Percentiles rank a stretch among this genome's conserved stretches.
Conservation (phyloP, 2,797 vertebrate species). For the Pipistrellus pygmaeus region DNA sequence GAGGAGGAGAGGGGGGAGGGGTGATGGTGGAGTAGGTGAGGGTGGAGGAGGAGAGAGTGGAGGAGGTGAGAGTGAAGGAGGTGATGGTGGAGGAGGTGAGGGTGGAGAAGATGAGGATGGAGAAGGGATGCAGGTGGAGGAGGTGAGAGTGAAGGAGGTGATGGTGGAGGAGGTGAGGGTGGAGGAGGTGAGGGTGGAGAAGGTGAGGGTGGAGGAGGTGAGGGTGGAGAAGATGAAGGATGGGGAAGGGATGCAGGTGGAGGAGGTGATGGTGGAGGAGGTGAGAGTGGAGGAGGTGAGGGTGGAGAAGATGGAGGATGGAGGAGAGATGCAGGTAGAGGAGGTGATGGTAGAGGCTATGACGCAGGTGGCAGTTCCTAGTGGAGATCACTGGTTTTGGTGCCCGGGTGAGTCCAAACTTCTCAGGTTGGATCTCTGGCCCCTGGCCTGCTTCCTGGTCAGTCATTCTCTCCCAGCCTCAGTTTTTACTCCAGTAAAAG, state of each 20-base stretch:
- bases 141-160: no score
- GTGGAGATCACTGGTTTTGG: not conserved
- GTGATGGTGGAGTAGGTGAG: no score
- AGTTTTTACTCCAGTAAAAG: not conserved
- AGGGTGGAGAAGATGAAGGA: no score
- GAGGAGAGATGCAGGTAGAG: rapidly evolving
- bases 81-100: not conserved
- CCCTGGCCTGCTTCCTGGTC: not conserved
- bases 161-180: no score
- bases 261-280: not conserved
- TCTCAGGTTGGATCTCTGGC: rapidly evolving
- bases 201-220: no score
- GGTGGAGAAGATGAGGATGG: no score
- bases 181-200: not conserved
- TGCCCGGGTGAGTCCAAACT: not conserved
- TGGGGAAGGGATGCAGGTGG: not conserved
- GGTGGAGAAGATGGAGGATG: no score
- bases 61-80: no score
- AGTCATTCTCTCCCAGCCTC: not conserved
- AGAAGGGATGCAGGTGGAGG: no score
- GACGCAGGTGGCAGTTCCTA: not conserved
- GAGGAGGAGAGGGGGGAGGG: no score
- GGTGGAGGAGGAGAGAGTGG: not conserved
- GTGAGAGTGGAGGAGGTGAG: not conserved
- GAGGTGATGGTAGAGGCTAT: not conserved